Evolutionary conservation across 2,888 invertebrate species (phyloP), one percentile per base, ranked within the genome.

Genomic region (Cephus rjabovi): DNA sequence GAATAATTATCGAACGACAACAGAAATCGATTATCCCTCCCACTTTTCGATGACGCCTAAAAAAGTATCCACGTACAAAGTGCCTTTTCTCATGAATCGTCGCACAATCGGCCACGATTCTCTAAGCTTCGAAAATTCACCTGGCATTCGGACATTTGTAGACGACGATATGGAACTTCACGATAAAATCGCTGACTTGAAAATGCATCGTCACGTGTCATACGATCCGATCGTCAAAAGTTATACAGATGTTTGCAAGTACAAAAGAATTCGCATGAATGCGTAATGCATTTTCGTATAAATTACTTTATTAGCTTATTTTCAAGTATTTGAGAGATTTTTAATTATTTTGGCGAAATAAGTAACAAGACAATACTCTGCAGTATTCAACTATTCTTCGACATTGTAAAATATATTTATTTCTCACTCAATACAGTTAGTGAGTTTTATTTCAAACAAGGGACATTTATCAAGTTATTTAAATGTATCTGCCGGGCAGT

Each of bases 81-180:
- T 79, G 71, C 86, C 88, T 1, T 87, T 87, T 85, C 76, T 86
- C 12, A 74, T 88, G 34, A 84, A 88, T 80, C 84, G 89, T 11
- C 82, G 87, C 31, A 87, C 85, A 6, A 76, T 86, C 31, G 85
- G 88, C n/a, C 86, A 86, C 73, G 82, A 40, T 71, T 80, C 78
- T 4, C 68, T 84, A 11, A 82, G 84, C 68, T 79, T 89, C 11
- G 85, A 82, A 23, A 83, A 81, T 40, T 81, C 86, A 56, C 37
- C 83, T 31, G 88, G 87, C 0, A n/a, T 77, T 0, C 75, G 79
- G 11, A 87, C 78, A 30, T 89, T 88, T 74, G 75, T 86, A n/a
- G 89, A 89, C 74, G 89, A 89, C 69, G 76, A 87, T 71, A 82
- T 87, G 82, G 82, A 86, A 4, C 74, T 84, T 35, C 85, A 88